Conservation (phyloP, 1,140 invertebrate genomes). For the Sitodiplosis mosellana region DNA sequence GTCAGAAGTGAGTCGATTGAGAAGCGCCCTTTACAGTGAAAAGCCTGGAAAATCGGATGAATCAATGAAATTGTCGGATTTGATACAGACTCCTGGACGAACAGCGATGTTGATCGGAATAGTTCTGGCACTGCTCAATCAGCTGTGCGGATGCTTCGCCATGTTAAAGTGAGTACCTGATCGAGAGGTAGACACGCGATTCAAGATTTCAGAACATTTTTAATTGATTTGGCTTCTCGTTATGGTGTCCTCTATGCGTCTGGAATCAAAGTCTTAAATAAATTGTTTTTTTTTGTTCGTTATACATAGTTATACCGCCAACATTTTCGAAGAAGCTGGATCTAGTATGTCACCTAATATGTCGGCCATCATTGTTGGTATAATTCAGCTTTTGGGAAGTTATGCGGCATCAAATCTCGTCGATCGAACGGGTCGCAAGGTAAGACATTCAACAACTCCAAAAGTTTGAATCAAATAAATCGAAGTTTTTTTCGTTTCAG, state of each 20-base stretch:
- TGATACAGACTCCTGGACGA: neutral
- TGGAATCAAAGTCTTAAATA: no score
- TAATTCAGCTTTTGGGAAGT: neutral
- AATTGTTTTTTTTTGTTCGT: no score
- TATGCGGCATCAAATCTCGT: neutral
- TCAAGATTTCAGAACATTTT: no score
- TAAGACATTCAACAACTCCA: conserved; percentile 13
- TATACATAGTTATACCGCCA: neutral
- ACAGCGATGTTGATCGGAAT: conserved; percentile 11
- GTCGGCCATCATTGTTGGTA: conserved; percentile 18
- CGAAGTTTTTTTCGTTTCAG: conserved; percentile 24
- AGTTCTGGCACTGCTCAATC: conserved; percentile 18
- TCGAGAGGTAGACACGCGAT: no score
- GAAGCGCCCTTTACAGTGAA: neutral
- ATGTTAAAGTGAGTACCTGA: no score
- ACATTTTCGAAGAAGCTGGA: conserved; percentile 14
- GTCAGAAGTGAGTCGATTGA: neutral
- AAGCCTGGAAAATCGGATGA: neutral
- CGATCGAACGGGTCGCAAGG: neutral
- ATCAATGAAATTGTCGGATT: neutral
- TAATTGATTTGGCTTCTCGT: no score
- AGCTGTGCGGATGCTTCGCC: conserved; percentile 32
- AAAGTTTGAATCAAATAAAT: conserved; percentile 24
- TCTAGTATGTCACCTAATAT: conserved; percentile 25
- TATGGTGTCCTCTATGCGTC: no score